These are phyloP conservation scores for Ophioninae sp. DNA, from an alignment of 2,888 invertebrate species.

Conservation along the genomic window DNA sequence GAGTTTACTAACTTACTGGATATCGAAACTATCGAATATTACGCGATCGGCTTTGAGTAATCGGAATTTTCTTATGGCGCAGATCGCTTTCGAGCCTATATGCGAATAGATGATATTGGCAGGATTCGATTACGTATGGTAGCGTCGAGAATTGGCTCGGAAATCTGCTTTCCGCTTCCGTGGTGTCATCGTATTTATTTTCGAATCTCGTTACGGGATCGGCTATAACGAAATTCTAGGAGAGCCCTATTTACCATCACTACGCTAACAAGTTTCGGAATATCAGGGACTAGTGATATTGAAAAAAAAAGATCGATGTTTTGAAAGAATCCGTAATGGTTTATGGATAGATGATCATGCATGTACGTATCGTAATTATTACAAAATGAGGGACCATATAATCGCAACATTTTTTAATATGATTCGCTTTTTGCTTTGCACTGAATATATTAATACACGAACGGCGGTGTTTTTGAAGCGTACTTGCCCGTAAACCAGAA, in stretches of 20 bases:
- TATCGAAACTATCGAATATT: constrained; percentile 40
- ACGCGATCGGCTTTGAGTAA: constrained; percentile 5
- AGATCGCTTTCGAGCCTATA: constrained; percentile 5
- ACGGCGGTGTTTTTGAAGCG: no score
- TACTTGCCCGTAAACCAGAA: no score
- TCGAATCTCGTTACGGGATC: neutral
- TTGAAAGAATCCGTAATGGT: no score
- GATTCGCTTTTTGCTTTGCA: no score
- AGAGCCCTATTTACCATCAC: neutral
- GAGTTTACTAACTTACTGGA: constrained; percentile 19
- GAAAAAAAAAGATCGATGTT: no score
- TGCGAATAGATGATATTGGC: neutral
- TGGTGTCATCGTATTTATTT: no score
- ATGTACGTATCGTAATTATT: no score
- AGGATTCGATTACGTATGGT: neutral
- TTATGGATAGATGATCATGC: no score
- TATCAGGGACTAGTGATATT: no score
- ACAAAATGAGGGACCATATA: no score
- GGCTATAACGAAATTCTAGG: neutral
- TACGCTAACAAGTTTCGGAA: neutral
- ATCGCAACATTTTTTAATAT: no score
- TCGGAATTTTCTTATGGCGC: constrained; percentile 4
- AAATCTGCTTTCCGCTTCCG: neutral
- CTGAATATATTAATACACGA: no score
- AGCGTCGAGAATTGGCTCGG: neutral